Percentiles rank a stretch among this genome's conserved stretches.
Conservation (phyloP, 1,140 invertebrate genomes). For the Sitophilus oryzae region DNA sequence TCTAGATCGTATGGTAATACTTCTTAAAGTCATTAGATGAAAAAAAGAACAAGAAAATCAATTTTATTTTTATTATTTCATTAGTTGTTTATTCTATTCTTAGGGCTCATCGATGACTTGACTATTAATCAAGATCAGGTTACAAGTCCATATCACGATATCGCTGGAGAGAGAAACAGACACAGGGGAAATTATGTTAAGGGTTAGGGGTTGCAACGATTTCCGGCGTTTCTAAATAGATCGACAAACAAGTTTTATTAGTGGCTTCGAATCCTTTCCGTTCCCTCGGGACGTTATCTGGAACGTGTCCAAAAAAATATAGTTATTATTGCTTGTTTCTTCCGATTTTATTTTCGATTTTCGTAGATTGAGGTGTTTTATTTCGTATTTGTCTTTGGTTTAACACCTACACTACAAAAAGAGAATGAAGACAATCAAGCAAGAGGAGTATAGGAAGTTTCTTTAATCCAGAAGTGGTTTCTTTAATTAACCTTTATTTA, state of each 20-base stretch:
- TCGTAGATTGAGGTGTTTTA: too few species aligned
- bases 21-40: too few species aligned
- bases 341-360: neutral
- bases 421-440: too few species aligned
- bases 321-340: neutral
- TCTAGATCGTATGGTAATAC: too few species aligned
- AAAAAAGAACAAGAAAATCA: too few species aligned
- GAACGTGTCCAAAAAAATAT: constrained; percentile 4
- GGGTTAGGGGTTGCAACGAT: constrained; percentile 1
- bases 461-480: too few species aligned
- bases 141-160: neutral
- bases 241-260: constrained; percentile 10
- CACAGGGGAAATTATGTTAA: constrained; percentile 4
- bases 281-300: neutral
- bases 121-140: neutral
- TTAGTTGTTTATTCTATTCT: too few species aligned
- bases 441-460: too few species aligned
- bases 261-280: neutral
- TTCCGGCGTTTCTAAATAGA: constrained; percentile 3
- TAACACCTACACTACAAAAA: too few species aligned
- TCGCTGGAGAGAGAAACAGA: neutral
- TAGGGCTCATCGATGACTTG: neutral
- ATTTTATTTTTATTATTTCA: too few species aligned
- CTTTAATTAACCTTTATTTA: too few species aligned
- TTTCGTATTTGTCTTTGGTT: too few species aligned